Evolutionary conservation across 1,140 invertebrate species (phyloP).

Genomic region (Cydia splendana): DNA sequence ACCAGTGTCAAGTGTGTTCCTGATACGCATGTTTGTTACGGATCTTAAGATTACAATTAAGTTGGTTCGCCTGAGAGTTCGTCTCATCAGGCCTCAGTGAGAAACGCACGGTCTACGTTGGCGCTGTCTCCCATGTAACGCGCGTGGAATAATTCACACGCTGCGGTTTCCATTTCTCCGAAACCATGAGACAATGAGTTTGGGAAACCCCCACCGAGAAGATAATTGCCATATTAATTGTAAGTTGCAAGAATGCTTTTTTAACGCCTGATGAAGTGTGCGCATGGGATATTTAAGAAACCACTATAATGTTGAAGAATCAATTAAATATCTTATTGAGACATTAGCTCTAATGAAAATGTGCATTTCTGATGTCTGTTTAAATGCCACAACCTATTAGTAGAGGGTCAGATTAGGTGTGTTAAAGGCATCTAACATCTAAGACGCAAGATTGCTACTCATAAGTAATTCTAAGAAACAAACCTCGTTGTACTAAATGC

Average conservation of each 20-base stretch:
- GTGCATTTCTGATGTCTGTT: neutral
- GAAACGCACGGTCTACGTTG: neutral
- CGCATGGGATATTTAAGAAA: neutral
- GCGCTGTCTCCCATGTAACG: conserved; percentile 11
- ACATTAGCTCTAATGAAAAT: neutral
- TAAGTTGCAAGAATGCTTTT: neutral
- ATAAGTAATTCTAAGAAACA: neutral
- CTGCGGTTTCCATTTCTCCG: conserved; percentile 27
- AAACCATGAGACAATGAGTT: conserved; percentile 26
- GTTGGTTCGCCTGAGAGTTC: neutral
- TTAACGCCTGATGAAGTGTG: neutral
- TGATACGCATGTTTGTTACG: neutral
- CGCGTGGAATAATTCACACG: conserved; percentile 30
- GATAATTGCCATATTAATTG: neutral
- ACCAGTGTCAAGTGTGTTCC: neutral
- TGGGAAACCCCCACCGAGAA: conserved; percentile 6
- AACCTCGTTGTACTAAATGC: neutral
- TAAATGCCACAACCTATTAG: neutral
- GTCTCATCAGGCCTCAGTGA: neutral
- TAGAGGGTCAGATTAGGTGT: conserved; percentile 6
- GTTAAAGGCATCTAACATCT: neutral
- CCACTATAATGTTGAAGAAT: neutral
- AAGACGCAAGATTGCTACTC: neutral
- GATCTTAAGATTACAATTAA: neutral
- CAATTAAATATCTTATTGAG: neutral